A percentile compares a stretch with the other conserved stretches of the same genome.
phyloP scores from a whole-genome alignment of 2,797 vertebrate species.

The Picus viridis region DNA sequence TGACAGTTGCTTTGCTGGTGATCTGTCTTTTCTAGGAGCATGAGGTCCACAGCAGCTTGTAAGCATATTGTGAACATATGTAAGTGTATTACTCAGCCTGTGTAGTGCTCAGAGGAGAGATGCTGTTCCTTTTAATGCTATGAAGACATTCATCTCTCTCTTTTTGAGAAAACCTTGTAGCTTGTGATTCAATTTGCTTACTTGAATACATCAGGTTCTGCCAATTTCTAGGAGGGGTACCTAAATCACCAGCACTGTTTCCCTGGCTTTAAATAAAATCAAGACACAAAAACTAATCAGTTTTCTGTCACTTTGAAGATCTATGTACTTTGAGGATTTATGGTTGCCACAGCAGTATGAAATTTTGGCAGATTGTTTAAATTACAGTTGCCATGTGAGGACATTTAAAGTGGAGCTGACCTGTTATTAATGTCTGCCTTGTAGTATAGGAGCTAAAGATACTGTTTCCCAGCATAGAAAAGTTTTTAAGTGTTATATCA shows the following conservation, averaged over 20 bases:
- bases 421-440: conserved; percentile 3
- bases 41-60: neutral
- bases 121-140: neutral
- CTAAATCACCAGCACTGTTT: neutral
- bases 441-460: neutral
- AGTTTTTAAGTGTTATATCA: conserved; percentile 22
- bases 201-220: neutral
- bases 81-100: neutral
- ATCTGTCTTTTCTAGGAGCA: neutral
- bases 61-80: neutral
- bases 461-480: neutral
- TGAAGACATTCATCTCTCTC: neutral
- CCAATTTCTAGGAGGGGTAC: neutral
- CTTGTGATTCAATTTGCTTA: neutral
- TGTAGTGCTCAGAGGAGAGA: neutral
- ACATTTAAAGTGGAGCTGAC: neutral
- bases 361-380: conserved; percentile 28
- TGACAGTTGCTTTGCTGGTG: neutral
- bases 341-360: conserved; percentile 1
- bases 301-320: neutral
- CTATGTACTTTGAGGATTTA: neutral
- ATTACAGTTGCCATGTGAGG: neutral
- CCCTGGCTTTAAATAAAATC: neutral
- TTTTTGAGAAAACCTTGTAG: neutral
- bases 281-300: neutral